phyloP scores from a whole-genome alignment of 2,113 vertebrate species.

The Pelecanus crispus region DNA sequence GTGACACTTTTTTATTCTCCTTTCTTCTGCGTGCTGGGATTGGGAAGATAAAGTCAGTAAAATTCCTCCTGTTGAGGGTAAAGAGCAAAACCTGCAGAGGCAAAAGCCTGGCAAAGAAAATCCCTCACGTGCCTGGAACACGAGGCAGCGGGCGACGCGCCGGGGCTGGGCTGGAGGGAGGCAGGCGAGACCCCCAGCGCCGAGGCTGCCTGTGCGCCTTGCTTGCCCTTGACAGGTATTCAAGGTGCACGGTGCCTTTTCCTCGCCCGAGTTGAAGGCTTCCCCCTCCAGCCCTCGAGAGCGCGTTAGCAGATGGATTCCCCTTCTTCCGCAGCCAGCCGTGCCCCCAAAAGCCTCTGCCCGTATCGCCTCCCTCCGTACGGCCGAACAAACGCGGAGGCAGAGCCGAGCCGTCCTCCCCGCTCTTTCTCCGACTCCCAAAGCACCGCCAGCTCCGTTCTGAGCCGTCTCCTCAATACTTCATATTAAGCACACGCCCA shows the following conservation, averaged over 20 bases:
- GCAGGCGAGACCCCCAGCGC: not conserved
- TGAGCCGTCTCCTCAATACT: not conserved
- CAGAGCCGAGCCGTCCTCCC: not conserved
- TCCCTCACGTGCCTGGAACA: not conserved
- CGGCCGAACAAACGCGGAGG: rapidly evolving
- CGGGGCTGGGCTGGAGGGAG: not conserved
- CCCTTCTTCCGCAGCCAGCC: not conserved
- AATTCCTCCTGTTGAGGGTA: not conserved
- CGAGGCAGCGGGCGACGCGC: rapidly evolving
- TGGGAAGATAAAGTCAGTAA: not conserved
- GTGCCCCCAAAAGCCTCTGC: not conserved
- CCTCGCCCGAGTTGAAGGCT: not conserved
- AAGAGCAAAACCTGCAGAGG: not conserved
- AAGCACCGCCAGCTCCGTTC: not conserved
- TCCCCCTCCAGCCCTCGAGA: not conserved
- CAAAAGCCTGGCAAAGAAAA: not conserved
- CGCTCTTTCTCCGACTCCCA: not conserved
- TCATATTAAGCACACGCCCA: too few relatives aligned
- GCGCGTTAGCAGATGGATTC: not conserved
- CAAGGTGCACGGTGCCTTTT: not conserved
- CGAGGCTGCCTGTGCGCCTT: rapidly evolving
- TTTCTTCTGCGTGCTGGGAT: not conserved
- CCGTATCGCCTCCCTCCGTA: rapidly evolving
- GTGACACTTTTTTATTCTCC: not conserved
- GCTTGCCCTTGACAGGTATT: rapidly evolving